phyloP scores from a whole-genome alignment of 2,113 vertebrate species.

The Rynchops niger region DNA sequence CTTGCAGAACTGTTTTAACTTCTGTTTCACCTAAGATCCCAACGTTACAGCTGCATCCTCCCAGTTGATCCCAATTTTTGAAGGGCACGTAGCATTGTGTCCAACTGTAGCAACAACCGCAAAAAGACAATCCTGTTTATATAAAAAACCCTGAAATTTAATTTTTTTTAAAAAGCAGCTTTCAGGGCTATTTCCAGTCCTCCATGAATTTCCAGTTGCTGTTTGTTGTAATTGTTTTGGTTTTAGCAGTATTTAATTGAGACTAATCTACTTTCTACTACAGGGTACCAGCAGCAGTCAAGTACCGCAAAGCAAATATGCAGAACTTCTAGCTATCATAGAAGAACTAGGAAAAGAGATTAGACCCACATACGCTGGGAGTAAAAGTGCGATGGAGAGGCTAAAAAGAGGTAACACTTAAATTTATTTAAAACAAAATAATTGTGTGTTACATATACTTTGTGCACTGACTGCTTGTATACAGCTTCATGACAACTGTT shows the following conservation, averaged over 20 bases:
- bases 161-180: neutral
- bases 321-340: conserved; percentile 96
- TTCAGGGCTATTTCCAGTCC: neutral
- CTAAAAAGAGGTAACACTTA: conserved; percentile 88
- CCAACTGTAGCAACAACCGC: neutral
- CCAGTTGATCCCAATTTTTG: neutral
- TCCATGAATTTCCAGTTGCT: neutral
- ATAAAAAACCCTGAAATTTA: neutral
- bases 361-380: conserved; percentile 94
- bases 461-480: neutral
- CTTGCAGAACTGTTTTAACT: neutral
- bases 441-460: accelerated
- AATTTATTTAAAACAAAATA: neutral
- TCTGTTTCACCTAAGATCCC: neutral
- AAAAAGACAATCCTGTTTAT: neutral
- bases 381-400: conserved; percentile 98
- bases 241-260: neutral
- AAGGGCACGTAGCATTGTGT: neutral
- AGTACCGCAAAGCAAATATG: conserved; percentile 97
- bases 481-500: neutral
- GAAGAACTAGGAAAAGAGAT: conserved; percentile 98
- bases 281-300: conserved; percentile 90
- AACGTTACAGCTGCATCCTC: neutral
- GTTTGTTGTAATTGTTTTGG: neutral
- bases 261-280: neutral